Evolutionary conservation across 37 sponge, comb jelly and placozoan genomes (phyloP), one percentile per base, ranked within the genome.

Genomic region (Cliona cf. orientalis): DNA sequence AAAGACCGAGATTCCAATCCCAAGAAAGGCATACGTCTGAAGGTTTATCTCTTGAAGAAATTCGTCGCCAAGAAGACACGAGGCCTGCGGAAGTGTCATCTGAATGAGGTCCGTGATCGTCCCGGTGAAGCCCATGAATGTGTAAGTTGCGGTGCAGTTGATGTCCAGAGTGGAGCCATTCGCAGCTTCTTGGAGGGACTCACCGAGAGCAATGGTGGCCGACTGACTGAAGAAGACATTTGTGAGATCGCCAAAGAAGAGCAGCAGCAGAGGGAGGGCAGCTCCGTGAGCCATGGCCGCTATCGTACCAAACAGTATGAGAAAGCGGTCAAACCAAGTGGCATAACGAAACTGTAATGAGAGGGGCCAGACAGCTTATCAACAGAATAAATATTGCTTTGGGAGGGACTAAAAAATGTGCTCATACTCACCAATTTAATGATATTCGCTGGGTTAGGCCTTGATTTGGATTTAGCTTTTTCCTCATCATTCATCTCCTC

Each of bases 291-390:
- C 80, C 32, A 71, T 35, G 11, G 86, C 79, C 2, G 73, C 57
- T 3, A 86, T 17, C 0, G 61, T 56, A 1, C 80, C 86, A 34
- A 78, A 4, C 22, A 78, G 25, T 39, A 86, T 78, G 23, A 86
- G 79, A 2, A 86, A n/a, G 79, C 46, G 46, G 39, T 86, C 86
- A 0, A 58, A 44, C 1, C 3, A 17, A 0, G 63, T 72, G 22
- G 86, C 65, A 65, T 75, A 86, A 31, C 73, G 67, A 31, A 86
- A 86, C 86, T 86, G 80, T 46, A 86, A 31, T 26, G 22, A 49
- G 53, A 14, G 53, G 53, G 53, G 53, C 14, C 9, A 9, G 14
- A 49, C 1, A 19, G 57, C 9, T 49, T 14, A 49, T 49, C 53
- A 49, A 19, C 14, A 49, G 14, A 49, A 14, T 14, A 49, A 49